Evolutionary conservation across 2,113 vertebrate genomes (phyloP), one percentile per base, ranked within the genome.

Genomic region (Typhlomys cinereus): DNA sequence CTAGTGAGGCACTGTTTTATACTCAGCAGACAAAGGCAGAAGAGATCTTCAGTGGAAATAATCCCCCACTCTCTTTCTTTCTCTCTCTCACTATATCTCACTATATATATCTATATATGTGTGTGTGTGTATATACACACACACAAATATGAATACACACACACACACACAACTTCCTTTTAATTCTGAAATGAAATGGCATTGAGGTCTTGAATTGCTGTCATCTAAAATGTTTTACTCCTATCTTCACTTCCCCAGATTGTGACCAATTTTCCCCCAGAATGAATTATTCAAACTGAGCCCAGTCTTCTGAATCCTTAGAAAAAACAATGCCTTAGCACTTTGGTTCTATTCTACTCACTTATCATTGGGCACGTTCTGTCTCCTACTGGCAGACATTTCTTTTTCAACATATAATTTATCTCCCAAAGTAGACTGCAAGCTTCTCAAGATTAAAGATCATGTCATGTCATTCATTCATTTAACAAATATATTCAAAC

Each of bases 211-310:
- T 91, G 95, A 96, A 96, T 95, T 96, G 84, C 73, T 92, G 80
- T 89, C 91, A 85, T 96, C 87, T 93, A 87, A 95, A 96, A 93
- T 96, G 95, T 94, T 94, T 96, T 92, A 89, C 67, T 92, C 57
- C 34, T 62, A 64, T 96, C 91, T 92, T 93, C 73, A 80, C 89
- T 96, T 88, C 85, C 57, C 25, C 89, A 94, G 89, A 93, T 96
- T 91, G 91, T 96, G 80, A 96, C 86, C 89, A 97, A 82, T 96
- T 96, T 96, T 89, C 71, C 34, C 39, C 62, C 34, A 64, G 89
- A 92, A 94, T 93, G 76, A 96, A 94, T 96, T 95, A 96, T 95
- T 96, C 76, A 96, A 94, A 96, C 91, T 94, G 84, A 91, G 66
- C 66, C 44, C 25, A 62, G 67, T 94, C 89, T 91, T 95, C 94